Base-by-base conservation (phyloP, 1,140 invertebrate genomes). In the Galleria mellonella region DNA sequence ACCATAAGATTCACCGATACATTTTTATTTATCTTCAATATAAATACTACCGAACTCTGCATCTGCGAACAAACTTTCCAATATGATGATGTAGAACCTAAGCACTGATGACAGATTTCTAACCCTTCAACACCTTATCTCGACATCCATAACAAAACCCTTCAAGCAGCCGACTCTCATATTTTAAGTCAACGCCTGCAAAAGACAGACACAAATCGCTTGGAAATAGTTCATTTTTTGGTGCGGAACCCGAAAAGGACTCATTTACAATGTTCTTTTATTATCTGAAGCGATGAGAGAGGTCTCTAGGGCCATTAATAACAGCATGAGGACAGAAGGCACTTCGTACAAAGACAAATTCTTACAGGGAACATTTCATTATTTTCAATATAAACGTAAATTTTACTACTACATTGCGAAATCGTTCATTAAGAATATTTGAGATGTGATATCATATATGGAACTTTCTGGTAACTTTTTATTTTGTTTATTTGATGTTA, bases 201-300 rank as follows among this genome's bases (percentile, higher is more conserved):
- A 47, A 35, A 33, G 62, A 66, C 55, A 52, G 48, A 42, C 56
- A 55, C 51, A 61, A 58, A 65, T 63, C 37, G 52, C 52, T 15
- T 17, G n/a, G 35, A 6, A 37, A 37, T 37, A 37, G 35, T 37
- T 60, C 54, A 61, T 63, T 71, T 66, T 66, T 58, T 51, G 51
- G 55, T 54, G 52, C 40, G 32, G 43, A 43, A 33, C 55, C 55
- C 53, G 50, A 52, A 44, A 60, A 60, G 45, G 61, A 62, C 47
- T 60, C 62, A 60, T 70, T 64, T 67, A 58, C 51, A 60, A 62
- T 54, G 53, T 60, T 62, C 55, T 55, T 70, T 63, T 64, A 68
- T 65, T 65, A 65, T 69, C 50, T 49, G 46, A 47, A 63, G 43
- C 47, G 47, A 51, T 48, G 38, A 43, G 50, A 46, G 57, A 51